phyloP scores from a whole-genome alignment of 2,113 vertebrate species.

The Noctilio leporinus region DNA sequence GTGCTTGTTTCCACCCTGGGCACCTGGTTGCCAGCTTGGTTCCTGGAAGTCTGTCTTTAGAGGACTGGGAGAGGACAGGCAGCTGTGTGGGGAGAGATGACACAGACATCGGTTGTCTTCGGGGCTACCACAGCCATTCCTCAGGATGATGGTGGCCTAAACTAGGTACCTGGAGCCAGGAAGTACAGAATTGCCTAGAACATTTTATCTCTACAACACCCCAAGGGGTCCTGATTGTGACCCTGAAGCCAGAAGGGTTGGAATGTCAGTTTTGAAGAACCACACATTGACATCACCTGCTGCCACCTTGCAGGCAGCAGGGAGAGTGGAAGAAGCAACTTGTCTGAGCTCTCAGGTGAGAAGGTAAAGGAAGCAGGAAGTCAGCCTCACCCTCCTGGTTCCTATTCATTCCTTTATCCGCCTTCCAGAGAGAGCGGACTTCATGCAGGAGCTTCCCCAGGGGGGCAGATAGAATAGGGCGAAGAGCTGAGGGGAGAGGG shows the following conservation, averaged over 20 bases:
- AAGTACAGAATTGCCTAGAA: neutral
- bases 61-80: fast-evolving
- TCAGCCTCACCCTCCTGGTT: too few species aligned
- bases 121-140: neutral
- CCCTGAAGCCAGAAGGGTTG: neutral
- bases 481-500: neutral
- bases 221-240: neutral
- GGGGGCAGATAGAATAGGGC: fast-evolving
- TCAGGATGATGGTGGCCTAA: neutral
- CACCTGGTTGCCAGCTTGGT: neutral
- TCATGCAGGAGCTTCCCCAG: fast-evolving
- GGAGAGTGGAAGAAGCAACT: neutral
- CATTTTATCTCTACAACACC: neutral
- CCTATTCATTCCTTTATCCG: fast-evolving
- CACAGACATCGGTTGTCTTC: neutral
- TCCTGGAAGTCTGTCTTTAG: neutral
- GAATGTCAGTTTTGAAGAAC: neutral
- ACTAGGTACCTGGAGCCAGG: neutral
- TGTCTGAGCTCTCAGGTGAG: neutral
- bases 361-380: neutral
- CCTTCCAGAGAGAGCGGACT: neutral
- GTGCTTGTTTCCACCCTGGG: neutral
- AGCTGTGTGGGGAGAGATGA: neutral
- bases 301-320: neutral
- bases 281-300: neutral